phyloP scores from a whole-genome alignment of 2,113 vertebrate species.

The Cavia aperea region DNA sequence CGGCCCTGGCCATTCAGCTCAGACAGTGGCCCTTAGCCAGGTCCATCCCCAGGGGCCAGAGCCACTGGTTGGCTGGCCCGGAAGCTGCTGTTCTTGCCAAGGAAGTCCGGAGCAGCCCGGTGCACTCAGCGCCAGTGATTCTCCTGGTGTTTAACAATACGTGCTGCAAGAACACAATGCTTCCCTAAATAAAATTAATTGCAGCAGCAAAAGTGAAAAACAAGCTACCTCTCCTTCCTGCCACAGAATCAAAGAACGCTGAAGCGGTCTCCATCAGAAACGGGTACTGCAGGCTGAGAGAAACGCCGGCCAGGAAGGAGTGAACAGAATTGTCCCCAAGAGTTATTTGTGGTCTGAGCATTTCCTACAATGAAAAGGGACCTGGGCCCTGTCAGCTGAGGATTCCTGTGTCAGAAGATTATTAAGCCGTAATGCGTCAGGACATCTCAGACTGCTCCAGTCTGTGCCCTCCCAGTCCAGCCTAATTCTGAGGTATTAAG shows the following conservation, averaged over 20 bases:
- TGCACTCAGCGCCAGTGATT: neutral
- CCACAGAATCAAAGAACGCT: neutral
- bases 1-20: neutral
- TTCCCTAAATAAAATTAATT: conserved; percentile 22
- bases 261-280: neutral
- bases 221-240: neutral
- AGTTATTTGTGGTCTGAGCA: no score
- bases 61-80: neutral
- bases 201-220: conserved; percentile 10
- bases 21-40: conserved; percentile 25
- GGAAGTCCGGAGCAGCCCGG: neutral
- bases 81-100: neutral
- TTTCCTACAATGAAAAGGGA: neutral
- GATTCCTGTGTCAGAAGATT: neutral
- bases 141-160: neutral
- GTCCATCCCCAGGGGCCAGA: neutral
- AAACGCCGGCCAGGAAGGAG: neutral
- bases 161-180: neutral
- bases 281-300: neutral
- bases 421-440: neutral
- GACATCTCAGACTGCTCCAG: neutral
- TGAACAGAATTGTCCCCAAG: accelerated
- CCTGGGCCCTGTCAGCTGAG: accelerated
- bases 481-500: no score
- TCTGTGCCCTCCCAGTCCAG: neutral